phyloP scores from a whole-genome alignment of 1,140 invertebrate genomes.

The Eciton burchellii region DNA sequence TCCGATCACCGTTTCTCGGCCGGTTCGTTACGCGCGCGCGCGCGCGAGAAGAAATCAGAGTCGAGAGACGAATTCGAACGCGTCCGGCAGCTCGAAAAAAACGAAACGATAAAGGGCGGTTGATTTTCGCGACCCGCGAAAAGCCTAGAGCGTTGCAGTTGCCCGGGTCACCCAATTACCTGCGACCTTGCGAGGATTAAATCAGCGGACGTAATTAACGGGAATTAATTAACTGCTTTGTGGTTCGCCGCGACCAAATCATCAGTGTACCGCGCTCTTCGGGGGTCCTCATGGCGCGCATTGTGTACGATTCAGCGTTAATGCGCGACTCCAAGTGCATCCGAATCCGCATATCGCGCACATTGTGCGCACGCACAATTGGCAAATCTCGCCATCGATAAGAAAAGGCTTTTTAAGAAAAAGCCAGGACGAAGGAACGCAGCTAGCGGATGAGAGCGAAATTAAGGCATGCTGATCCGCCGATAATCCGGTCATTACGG shows the following conservation, averaged over 20 bases:
- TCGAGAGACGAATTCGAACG: constrained; percentile 23
- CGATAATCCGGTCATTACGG: too few species aligned
- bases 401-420: too few species aligned
- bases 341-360: not conserved
- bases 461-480: too few species aligned
- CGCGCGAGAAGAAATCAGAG: not conserved
- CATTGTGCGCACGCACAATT: not conserved
- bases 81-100: not conserved
- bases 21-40: constrained; percentile 2
- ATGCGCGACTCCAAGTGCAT: constrained; percentile 28
- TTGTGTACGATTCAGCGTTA: constrained; percentile 43
- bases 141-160: constrained; percentile 19
- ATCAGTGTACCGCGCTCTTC: constrained; percentile 14
- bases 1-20: constrained; percentile 24
- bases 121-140: not conserved
- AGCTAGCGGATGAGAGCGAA: too few species aligned
- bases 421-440: too few species aligned
- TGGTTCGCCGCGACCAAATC: constrained; percentile 32
- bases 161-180: constrained; percentile 22
- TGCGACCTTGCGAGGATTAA: constrained; percentile 11
- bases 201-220: constrained; percentile 42
- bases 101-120: constrained; percentile 21
- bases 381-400: too few species aligned
- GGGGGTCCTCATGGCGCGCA: constrained; percentile 2
- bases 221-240: constrained; percentile 53